A percentile compares a stretch with the other conserved stretches of the same genome.
phyloP scores from a whole-genome alignment of 2,797 vertebrate genomes.

The Cirrhinus mrigala region DNA sequence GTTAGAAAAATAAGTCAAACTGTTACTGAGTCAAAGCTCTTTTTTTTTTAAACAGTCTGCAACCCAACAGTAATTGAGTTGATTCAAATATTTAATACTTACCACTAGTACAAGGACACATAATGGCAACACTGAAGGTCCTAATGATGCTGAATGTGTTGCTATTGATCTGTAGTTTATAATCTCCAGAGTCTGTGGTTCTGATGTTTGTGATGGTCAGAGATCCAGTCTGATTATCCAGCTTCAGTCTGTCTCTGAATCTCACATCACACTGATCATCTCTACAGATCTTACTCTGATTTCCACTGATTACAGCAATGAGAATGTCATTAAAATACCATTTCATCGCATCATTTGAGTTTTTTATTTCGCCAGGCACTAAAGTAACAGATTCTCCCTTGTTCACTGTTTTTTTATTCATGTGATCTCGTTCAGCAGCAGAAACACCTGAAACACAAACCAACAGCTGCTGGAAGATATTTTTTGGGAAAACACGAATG shows the following conservation, averaged over 20 bases:
- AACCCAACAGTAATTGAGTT: too few relatives aligned
- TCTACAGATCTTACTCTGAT: background rate
- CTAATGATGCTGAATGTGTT: background rate
- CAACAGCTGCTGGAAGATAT: background rate
- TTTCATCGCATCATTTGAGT: background rate
- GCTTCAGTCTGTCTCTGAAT: slow-evolving; percentile 22
- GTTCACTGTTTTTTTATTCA: background rate
- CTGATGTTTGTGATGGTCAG: too few relatives aligned
- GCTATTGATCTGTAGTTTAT: background rate
- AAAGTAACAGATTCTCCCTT: background rate
- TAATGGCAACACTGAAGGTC: background rate
- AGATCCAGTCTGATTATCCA: slow-evolving; percentile 13
- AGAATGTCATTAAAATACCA: background rate
- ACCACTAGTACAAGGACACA: background rate
- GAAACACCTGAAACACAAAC: background rate
- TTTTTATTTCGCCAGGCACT: fast-evolving
- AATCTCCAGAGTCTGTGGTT: background rate
- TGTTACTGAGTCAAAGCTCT: too few relatives aligned
- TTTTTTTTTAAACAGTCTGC: too few relatives aligned
- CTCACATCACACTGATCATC: background rate
- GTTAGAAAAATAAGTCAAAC: too few relatives aligned
- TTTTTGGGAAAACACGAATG: background rate
- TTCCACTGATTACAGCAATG: background rate
- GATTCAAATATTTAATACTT: background rate
- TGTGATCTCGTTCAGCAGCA: background rate